Conservation (phyloP, 64 coral and sea anemone species). For the Catalaphyllia jardinei region DNA sequence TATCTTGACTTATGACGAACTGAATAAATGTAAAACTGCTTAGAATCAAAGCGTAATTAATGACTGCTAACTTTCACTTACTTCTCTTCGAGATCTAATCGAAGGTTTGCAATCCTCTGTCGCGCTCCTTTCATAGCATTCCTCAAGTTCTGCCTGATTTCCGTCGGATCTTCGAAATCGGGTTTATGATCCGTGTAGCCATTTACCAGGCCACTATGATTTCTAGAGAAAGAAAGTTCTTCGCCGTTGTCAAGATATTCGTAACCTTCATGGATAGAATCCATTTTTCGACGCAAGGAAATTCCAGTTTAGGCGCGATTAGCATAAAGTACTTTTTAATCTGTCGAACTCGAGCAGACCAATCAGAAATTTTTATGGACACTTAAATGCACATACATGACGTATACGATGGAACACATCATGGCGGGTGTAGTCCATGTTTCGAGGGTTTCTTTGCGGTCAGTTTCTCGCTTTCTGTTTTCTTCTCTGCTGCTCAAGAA, state of each 20-base stretch:
- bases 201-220: constrained; percentile 35
- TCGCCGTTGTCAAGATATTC: constrained; percentile 56
- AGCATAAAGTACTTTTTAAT: background rate
- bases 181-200: constrained; percentile 26
- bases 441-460: background rate
- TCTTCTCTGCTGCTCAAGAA: background rate
- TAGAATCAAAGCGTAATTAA: background rate
- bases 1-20: background rate
- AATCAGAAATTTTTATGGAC: background rate
- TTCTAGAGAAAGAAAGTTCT: constrained; percentile 30
- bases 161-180: constrained; percentile 71
- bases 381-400: background rate
- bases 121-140: constrained; percentile 92
- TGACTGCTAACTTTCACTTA: constrained; percentile 37
- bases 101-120: constrained; percentile 73
- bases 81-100: constrained; percentile 92
- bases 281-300: constrained; percentile 72
- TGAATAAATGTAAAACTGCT: background rate
- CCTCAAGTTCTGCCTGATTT: constrained; percentile 91
- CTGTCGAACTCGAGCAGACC: constrained; percentile 12
- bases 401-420: background rate
- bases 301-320: background rate
- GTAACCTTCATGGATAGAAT: constrained; percentile 67
- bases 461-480: background rate
- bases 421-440: background rate